Percentiles rank a stretch among this genome's conserved stretches.
These are phyloP conservation scores for Anhinga anhinga DNA, from an alignment of 2,113 vertebrate species.

Conservation along the genomic window DNA sequence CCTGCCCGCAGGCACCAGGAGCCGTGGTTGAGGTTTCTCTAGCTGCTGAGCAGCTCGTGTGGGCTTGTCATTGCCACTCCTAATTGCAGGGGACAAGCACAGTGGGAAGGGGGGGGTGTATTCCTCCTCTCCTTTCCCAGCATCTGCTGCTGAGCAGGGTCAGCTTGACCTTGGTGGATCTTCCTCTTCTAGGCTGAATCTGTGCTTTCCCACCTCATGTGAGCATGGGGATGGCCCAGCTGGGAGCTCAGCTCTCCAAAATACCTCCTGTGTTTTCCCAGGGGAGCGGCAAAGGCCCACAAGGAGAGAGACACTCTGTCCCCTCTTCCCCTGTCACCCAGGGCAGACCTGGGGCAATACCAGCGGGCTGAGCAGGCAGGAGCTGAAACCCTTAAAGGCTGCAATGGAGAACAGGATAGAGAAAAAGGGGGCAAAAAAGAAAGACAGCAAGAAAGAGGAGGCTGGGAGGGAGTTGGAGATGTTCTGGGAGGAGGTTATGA, in stretches of 20 bases:
- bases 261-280: not conserved
- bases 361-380: not conserved
- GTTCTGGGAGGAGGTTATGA: not conserved
- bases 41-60: accelerated
- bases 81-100: not conserved
- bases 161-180: not conserved
- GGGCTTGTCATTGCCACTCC: not conserved
- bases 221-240: not conserved
- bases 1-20: not conserved
- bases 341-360: not conserved
- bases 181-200: not conserved
- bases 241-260: not conserved
- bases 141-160: not conserved
- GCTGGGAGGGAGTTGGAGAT: not conserved
- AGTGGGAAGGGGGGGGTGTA: not conserved
- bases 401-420: not conserved
- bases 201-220: not conserved
- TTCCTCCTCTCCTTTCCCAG: not conserved
- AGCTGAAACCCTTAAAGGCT: not conserved
- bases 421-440: not conserved
- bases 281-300: not conserved
- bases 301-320: not conserved
- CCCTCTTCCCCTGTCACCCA: not conserved
- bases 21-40: not conserved
- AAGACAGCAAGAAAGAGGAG: not conserved